Evolutionary conservation across 1,140 invertebrate species (phyloP), one percentile per base, ranked within the genome.

Genomic region (Battus philenor): DNA sequence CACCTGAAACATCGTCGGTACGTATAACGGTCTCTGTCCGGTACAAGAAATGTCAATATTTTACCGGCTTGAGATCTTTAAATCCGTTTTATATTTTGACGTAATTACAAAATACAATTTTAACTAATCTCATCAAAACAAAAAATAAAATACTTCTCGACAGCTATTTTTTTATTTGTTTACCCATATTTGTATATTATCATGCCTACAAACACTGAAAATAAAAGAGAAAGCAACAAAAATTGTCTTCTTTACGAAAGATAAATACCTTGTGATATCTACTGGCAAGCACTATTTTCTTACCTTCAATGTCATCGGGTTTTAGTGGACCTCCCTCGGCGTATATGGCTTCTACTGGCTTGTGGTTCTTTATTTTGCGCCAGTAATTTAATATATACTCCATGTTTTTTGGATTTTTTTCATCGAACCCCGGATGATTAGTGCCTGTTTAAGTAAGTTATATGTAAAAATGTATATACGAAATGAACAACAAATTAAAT

Each of bases 1-100:
- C 79, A 86, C 78, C 79, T 86, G 82, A 86, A 86, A 86, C 71
- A 83, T 78, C 50, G 67, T 74, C 55, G 59, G 55, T 54, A 73
- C 73, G 54, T 68, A 62, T 63, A 83, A 73, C 63, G 67, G 56
- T 65, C 55, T 71, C 29, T 53, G 36, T 68, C 46, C 50, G 60
- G 47, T 60, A 44, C 49, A n/a, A n/a, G n/a, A n/a, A n/a, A n/a
- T n/a, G n/a, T n/a, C n/a, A n/a, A n/a, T n/a, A 11, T 22, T 27
- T 24, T 16, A 39, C 22, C 38, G 38, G 38, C 12, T 24, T 2
- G 38, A 41, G 22, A 3, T 10, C 18, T 41, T 29, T 41, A 13
- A 27, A 41, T 17, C 15, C 38, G 15, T 17, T 27, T 15, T 5
- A 9, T 29, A 29, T 29, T 41, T 39, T 16, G 6, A 41, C 26